Evolutionary conservation across 1,140 invertebrate species (phyloP).

Genomic region (Ditylenchus dipsaci): DNA sequence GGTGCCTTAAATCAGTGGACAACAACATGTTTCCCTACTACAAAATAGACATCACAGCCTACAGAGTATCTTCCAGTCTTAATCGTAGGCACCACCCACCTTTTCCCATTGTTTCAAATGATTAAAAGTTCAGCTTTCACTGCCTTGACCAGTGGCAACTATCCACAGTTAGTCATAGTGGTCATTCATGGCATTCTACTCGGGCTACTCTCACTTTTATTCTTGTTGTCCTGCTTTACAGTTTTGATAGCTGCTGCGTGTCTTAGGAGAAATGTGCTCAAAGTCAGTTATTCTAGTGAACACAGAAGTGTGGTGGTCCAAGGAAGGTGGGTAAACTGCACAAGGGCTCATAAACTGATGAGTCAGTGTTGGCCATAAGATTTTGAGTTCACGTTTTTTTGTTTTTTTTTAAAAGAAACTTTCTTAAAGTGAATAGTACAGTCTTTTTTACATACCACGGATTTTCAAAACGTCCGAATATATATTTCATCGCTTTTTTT

Average conservation of each 20-base stretch:
- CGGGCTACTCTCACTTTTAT: constrained; percentile 40
- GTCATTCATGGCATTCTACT: constrained; percentile 52
- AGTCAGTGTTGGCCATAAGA: too few species aligned
- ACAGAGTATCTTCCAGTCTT: constrained; percentile 27
- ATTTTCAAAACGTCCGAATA: too few species aligned
- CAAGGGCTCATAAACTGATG: too few species aligned
- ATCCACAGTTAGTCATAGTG: constrained; percentile 41
- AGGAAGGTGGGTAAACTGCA: constrained; percentile 1
- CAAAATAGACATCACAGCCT: constrained; percentile 49
- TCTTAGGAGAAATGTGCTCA: constrained; percentile 21
- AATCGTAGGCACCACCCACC: not conserved
- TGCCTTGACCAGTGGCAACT: not conserved
- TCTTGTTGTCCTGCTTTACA: constrained; percentile 39
- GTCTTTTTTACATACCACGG: too few species aligned
- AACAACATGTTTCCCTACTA: constrained; percentile 54
- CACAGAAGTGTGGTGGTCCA: constrained; percentile 5
- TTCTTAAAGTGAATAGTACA: too few species aligned
- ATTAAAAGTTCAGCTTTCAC: constrained; percentile 5
- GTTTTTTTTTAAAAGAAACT: too few species aligned
- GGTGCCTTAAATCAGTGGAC: constrained; percentile 55
- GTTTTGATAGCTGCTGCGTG: constrained; percentile 46
- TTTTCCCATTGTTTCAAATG: constrained; percentile 1
- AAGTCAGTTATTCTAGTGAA: constrained; percentile 21
- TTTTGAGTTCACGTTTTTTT: too few species aligned
- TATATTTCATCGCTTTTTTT: too few species aligned